Base-by-base conservation (phyloP, 2,113 vertebrate species). In the Siphamia tubifer region DNA sequence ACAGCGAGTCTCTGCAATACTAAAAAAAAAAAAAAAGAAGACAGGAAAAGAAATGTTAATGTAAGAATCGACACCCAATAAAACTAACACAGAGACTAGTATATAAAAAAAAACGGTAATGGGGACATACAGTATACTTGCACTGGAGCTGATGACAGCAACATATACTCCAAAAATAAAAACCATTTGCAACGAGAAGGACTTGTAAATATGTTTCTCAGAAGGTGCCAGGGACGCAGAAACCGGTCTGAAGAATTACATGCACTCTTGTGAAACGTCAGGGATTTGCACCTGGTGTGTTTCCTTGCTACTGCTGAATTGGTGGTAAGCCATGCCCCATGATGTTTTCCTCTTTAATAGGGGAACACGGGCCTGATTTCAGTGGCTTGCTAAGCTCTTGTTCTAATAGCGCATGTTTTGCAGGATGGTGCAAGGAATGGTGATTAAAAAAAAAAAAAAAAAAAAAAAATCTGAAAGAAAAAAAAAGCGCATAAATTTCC, bases 281-380 rank as follows among this genome's bases (percentile, higher is more conserved):
- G 53, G 70, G 80, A 64, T 87, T 89, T 89, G 76, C 85, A 85
- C 87, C 83, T 87, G 83, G 83, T 75, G 75, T 57, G 68, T 74
- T 66, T 64, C 34, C 54, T 31, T 62, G 65, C 78, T 78, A 54
- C 75, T 73, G 77, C 68, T 61, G 53, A 56, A 51, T 54, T 79
- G 67, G 63, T 77, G 63, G 36, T 75, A 77, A 74, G 67, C 40
- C 66, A 38, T 23, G 42, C 43, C 56, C 45, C 54, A 39, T 58
- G 64, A 76, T 56, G 56, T 36, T 52, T 31, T 2, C 47, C 43
- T 53, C n/a, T 77, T 79, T 69, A 81, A 31, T 58, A 55, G 61
- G 54, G 66, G 47, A 66, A 66, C 8, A 58, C 48, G 11, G 78
- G 61, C 63, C 53, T 60, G 62, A 70, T 71, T 51, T 62, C 58